Evolutionary conservation across 2,888 invertebrate genomes (phyloP).

Genomic region (Drosophila kuntzei): DNA sequence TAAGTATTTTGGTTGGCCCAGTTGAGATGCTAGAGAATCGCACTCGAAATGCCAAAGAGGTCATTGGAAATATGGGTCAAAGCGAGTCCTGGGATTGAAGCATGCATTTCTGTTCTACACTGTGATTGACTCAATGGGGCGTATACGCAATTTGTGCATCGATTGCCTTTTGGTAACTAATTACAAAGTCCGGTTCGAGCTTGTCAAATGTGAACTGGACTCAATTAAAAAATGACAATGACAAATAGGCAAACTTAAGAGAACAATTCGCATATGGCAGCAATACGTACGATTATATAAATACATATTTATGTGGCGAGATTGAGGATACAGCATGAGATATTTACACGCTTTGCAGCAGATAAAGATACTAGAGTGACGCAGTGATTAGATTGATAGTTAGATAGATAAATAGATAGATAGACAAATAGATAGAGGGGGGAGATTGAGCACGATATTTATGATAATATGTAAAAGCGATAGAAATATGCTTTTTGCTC

Average conservation of each 20-base stretch:
- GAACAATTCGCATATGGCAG: not conserved
- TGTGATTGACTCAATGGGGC: constrained; percentile 21
- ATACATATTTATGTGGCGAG: constrained; percentile 16
- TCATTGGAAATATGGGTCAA: constrained; percentile 62
- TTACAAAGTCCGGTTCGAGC: constrained; percentile 4
- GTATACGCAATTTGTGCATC: constrained; percentile 42
- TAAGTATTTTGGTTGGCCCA: constrained; percentile 6
- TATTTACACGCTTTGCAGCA: constrained; percentile 62
- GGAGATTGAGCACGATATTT: constrained; percentile 34
- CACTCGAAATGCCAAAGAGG: constrained; percentile 27
- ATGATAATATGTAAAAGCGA: constrained; percentile 74
- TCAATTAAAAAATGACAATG: constrained; percentile 42
- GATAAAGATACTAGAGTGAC: constrained; percentile 18
- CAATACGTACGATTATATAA: constrained; percentile 11
- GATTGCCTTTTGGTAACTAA: constrained; percentile 26
- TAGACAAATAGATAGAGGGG: constrained; percentile 35
- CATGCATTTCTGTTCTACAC: not conserved
- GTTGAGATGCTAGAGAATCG: not conserved
- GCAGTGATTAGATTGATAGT: constrained; percentile 47
- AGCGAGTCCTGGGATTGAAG: constrained; percentile 33
- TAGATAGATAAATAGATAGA: constrained; percentile 35
- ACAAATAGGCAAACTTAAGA: constrained; percentile 11
- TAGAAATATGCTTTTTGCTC: constrained; percentile 53
- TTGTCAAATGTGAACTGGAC: constrained; percentile 20
- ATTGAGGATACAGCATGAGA: constrained; percentile 51